A percentile compares a stretch with the other conserved stretches of the same genome.
Evolutionary conservation across 2,888 invertebrate genomes (phyloP).

Genomic region (Drosophila formosana): DNA sequence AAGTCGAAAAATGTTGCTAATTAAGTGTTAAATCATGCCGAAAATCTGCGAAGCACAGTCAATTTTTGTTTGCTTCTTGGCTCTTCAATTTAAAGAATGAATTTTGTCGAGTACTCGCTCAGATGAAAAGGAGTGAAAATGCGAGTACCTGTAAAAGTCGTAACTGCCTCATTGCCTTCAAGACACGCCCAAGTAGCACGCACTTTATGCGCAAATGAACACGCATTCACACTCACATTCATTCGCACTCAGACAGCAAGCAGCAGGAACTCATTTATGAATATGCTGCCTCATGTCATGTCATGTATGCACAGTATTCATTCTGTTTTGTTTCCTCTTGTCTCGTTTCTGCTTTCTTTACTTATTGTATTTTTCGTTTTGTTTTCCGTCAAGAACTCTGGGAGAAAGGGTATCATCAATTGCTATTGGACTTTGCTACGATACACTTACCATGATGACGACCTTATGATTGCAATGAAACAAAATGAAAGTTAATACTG

Average conservation of each 20-base stretch:
- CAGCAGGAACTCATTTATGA: conserved; percentile 55
- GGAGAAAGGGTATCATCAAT: conserved; percentile 39
- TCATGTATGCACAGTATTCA: conserved; percentile 35
- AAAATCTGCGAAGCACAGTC: conserved; percentile 72
- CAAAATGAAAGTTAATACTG: no score
- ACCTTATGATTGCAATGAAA: neutral
- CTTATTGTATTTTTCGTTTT: conserved; percentile 22
- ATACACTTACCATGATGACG: neutral
- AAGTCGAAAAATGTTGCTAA: conserved; percentile 72
- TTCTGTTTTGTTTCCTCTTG: conserved; percentile 8
- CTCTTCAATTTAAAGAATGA: conserved; percentile 40
- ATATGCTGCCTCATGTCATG: conserved; percentile 67
- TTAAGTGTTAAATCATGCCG: conserved; percentile 80
- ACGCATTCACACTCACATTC: conserved; percentile 58
- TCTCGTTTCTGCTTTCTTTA: neutral
- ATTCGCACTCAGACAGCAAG: neutral
- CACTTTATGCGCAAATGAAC: conserved; percentile 70
- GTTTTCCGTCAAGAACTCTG: neutral
- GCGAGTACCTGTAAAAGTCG: conserved; percentile 1
- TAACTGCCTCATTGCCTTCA: conserved; percentile 51
- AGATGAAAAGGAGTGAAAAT: conserved; percentile 34
- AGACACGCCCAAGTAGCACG: conserved; percentile 66
- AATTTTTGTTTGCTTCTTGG: conserved; percentile 6
- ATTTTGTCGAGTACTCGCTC: conserved; percentile 33
- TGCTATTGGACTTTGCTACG: neutral